Evolutionary conservation across 2,888 invertebrate species (phyloP), one percentile per base, ranked within the genome.

Genomic region (Melieria crassipennis): DNA sequence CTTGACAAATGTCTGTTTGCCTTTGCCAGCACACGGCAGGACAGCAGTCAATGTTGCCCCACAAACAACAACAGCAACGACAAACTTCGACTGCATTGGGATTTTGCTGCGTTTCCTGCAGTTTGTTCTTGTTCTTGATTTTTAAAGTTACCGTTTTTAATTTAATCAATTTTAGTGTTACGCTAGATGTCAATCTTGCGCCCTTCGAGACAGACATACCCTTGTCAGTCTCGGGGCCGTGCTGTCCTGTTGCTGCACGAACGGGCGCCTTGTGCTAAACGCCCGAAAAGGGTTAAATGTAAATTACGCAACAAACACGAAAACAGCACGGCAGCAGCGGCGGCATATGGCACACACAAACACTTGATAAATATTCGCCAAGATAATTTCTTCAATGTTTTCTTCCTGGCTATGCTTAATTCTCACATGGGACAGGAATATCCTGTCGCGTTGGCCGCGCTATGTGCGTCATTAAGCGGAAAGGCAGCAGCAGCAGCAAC

Each of bases 91-190:
- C 30, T 30, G 30, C 30, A 30, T 30, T 1, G 30, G 30, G 30
- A 30, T 30, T 30, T 30, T 30, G 30, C 30, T 30, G 30, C 30
- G 30, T 11, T 50, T 50, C n/a, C n/a, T 50, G 52, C 52, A 10
- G 10, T 61, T 69, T 52, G 7, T 13, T 16, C 16, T n/a, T 46
- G 62, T 46, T 46, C 45, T 62, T 57, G 62, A n/a, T 46, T 47
- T 47, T 47, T 45, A 16, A 45, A 65, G 65, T 57, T 65, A n/a
- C 46, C 57, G 65, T 70, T 65, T 65, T 70, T 65, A 65, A 70
- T 70, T 70, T 60, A 70, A 70, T 65, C 64, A 70, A 70, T 65
- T 70, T 70, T 65, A 16, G 42, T 70, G 60, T 70, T 70, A 65
- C 65, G 65, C 57, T 65, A 70, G 70, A 50, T 70, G 70, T 65